Evolutionary conservation across 2,888 invertebrate species (phyloP).

Genomic region (Orchesella flavescens): DNA sequence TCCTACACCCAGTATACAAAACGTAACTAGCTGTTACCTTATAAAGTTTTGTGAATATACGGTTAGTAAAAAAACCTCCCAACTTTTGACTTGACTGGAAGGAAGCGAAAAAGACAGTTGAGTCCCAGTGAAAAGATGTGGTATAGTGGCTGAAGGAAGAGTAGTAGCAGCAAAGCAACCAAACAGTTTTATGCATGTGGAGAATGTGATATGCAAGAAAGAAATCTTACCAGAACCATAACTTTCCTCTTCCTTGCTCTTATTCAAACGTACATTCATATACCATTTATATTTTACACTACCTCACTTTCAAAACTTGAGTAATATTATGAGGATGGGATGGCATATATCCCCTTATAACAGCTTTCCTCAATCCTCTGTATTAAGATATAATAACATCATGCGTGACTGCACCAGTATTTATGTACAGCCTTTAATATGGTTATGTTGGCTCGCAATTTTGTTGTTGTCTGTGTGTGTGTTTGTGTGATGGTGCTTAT

Average conservation of each 20-base stretch:
- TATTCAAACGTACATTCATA: neutral
- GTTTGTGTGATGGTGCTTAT: constrained; percentile 33
- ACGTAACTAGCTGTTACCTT: neutral
- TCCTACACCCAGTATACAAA: neutral
- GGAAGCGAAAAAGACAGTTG: constrained; percentile 34
- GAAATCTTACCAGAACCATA: constrained; percentile 17
- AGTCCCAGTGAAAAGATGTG: neutral
- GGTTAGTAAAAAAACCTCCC: neutral
- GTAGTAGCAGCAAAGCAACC: too few species aligned
- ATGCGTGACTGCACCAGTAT: constrained; percentile 54
- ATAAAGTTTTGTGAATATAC: neutral
- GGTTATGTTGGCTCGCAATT: constrained; percentile 15
- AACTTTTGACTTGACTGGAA: constrained; percentile 46
- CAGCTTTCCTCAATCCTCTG: constrained; percentile 23
- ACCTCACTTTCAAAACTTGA: constrained; percentile 6
- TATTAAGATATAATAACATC: constrained; percentile 56
- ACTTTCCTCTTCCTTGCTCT: neutral
- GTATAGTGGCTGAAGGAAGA: neutral
- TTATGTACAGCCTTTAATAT: constrained; percentile 1
- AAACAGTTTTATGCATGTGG: neutral
- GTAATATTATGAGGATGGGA: neutral
- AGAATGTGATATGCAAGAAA: neutral
- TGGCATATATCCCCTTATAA: constrained; percentile 3
- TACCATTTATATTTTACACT: neutral
- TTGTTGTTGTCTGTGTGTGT: constrained; percentile 48